Base-by-base conservation (phyloP, 1,140 invertebrate species). In the Pseudoatta argentina region DNA sequence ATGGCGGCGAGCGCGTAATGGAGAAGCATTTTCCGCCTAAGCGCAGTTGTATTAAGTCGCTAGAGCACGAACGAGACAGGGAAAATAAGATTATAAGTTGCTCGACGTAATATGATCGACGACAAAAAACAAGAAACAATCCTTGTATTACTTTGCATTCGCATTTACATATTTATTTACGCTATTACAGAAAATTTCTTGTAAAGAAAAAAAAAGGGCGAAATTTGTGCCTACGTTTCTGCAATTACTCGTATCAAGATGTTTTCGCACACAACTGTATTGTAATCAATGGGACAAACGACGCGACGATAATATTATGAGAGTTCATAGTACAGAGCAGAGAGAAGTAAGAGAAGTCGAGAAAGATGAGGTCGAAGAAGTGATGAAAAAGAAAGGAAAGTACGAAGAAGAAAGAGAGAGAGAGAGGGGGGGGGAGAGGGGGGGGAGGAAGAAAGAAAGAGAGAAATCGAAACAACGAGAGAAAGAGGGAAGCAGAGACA, bases 211-310 rank as follows among this genome's bases (percentile, higher is more conserved):
- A 34, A 34, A 34, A 34, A 30, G 39, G n/a, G 53, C 69, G 27
- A 79, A 53, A 81, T 81, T 34, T 61, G 66, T 27, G 30, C 16
- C 16, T n/a, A 64, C 0, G 34, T 82, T 83, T 61, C 69, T 55
- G 79, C 69, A 61, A 51, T 83, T 83, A 83, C 67, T 55, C 79
- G 69, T 61, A 82, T 83, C 79, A 34, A 81, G 67, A 69, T 73
- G 14, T 53, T 53, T 85, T 34, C 85, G 67, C 44, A 59, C 34
- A 48, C 34, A 57, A 44, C 57, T 85, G 72, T 71, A 81, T 89
- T 87, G 86, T 78, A 89, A 89, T 89, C 88, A 89, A 89, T 67
- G 88, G 78, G 88, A 86, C 87, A 89, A 83, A 86, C 64, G 71
- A 63, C 53, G 66, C 12, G 72, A 24, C 12, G 78, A 48, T 89